Conservation (phyloP, 2,113 vertebrate species). For the Uropsilus gracilis region DNA sequence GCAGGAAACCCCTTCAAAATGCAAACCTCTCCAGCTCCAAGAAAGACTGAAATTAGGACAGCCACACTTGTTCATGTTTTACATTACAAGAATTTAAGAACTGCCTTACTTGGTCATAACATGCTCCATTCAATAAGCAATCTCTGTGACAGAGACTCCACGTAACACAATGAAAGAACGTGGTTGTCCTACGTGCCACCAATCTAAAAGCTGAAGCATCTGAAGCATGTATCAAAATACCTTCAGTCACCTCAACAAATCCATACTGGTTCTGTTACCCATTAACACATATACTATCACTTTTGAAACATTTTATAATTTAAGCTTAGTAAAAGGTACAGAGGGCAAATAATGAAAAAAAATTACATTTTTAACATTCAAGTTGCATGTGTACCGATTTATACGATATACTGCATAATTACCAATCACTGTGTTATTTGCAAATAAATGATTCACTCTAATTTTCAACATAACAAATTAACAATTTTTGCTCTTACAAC, state of each 20-base stretch:
- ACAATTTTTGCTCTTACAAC: slow-evolving; percentile 29
- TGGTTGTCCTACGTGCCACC: background rate
- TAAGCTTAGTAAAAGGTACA: slow-evolving; percentile 18
- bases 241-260: background rate
- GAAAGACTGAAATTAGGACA: slow-evolving; percentile 53
- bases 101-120: background rate
- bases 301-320: slow-evolving; percentile 38
- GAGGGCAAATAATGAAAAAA: slow-evolving; percentile 35
- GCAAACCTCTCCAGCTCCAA: slow-evolving; percentile 57
- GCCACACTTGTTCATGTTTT: slow-evolving; percentile 38
- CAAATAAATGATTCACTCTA: slow-evolving; percentile 38
- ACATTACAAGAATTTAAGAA: slow-evolving; percentile 64
- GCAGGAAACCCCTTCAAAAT: slow-evolving; percentile 73
- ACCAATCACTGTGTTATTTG: background rate
- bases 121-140: slow-evolving; percentile 14
- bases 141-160: background rate
- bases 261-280: background rate
- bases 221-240: slow-evolving; percentile 1
- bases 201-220: slow-evolving; percentile 1
- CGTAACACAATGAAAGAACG: background rate
- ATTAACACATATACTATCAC: background rate
- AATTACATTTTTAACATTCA: background rate
- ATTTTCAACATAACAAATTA: slow-evolving; percentile 66
- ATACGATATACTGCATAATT: background rate
- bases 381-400: background rate